A percentile compares a stretch with the other conserved stretches of the same genome.
phyloP scores from a whole-genome alignment of 2,797 vertebrate species.

The Fringilla coelebs region DNA sequence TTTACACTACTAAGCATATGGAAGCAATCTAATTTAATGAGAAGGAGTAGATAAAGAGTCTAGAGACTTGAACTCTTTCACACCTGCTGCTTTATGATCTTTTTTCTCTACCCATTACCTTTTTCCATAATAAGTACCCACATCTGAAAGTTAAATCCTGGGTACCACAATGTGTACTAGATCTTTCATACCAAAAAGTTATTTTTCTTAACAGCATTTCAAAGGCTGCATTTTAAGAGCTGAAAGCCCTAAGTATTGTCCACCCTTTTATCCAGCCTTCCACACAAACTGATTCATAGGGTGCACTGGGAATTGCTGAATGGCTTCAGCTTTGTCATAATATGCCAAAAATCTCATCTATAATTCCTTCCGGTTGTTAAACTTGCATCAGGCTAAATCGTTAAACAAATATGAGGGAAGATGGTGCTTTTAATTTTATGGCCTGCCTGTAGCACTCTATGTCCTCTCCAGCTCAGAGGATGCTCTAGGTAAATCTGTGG shows the following conservation, averaged over 20 bases:
- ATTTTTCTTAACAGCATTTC: neutral
- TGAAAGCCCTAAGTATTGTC: neutral
- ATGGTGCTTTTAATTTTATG: neutral
- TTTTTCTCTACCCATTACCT: neutral
- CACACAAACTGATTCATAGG: neutral
- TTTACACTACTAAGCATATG: neutral
- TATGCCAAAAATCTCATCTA: neutral
- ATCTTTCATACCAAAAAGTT: neutral
- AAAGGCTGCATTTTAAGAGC: neutral
- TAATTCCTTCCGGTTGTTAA: neutral
- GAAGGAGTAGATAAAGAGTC: neutral
- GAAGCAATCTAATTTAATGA: neutral
- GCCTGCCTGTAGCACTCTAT: neutral
- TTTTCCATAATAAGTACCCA: neutral
- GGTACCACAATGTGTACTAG: neutral
- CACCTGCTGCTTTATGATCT: neutral
- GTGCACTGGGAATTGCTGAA: neutral
- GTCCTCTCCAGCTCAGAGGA: neutral
- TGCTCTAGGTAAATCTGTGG: neutral
- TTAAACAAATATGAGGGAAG: neutral
- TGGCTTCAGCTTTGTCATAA: neutral
- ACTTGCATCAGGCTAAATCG: neutral
- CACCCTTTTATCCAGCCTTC: neutral
- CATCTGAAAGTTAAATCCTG: neutral
- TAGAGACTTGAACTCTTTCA: neutral